phyloP scores from a whole-genome alignment of 1,140 invertebrate genomes.

The Trachelipus rathkii region DNA sequence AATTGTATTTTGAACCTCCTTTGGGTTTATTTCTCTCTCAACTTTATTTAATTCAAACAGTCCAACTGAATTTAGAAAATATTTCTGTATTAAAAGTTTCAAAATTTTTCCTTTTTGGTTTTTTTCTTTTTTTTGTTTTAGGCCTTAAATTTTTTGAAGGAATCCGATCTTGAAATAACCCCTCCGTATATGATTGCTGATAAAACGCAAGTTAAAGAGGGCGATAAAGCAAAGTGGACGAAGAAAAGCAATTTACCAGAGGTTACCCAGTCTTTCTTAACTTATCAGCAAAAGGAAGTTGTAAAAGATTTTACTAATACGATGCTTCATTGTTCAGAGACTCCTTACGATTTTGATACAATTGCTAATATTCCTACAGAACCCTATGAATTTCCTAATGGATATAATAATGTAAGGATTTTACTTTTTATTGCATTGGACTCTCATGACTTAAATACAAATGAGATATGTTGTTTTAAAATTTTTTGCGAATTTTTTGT shows the following conservation, averaged over 20 bases:
- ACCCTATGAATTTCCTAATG: constrained; percentile 90
- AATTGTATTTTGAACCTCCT: too few relatives aligned
- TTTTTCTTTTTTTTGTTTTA: constrained; percentile 14
- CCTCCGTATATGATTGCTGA: constrained; percentile 76
- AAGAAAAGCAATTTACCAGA: constrained; percentile 74
- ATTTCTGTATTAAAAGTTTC: too few relatives aligned
- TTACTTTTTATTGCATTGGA: neutral
- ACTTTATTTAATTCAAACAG: too few relatives aligned
- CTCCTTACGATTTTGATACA: constrained; percentile 73
- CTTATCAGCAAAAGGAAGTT: constrained; percentile 67
- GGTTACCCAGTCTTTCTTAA: constrained; percentile 81
- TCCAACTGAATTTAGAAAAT: too few relatives aligned
- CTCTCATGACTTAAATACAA: neutral
- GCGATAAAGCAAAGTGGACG: constrained; percentile 74
- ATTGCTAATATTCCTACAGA: constrained; percentile 76
- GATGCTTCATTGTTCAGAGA: constrained; percentile 75
- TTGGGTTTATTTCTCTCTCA: too few relatives aligned
- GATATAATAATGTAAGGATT: constrained; percentile 69
- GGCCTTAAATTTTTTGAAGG: constrained; percentile 54
- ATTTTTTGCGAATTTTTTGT: too few relatives aligned
- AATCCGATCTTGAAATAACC: constrained; percentile 76
- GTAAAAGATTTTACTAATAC: constrained; percentile 79
- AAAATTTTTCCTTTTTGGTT: too few relatives aligned
- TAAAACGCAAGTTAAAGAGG: constrained; percentile 80
- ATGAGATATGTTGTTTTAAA: too few relatives aligned